Percentiles rank a stretch among this genome's conserved stretches.
Evolutionary conservation across 2,888 invertebrate species (phyloP).

Genomic region (Andrena hattorfiana): DNA sequence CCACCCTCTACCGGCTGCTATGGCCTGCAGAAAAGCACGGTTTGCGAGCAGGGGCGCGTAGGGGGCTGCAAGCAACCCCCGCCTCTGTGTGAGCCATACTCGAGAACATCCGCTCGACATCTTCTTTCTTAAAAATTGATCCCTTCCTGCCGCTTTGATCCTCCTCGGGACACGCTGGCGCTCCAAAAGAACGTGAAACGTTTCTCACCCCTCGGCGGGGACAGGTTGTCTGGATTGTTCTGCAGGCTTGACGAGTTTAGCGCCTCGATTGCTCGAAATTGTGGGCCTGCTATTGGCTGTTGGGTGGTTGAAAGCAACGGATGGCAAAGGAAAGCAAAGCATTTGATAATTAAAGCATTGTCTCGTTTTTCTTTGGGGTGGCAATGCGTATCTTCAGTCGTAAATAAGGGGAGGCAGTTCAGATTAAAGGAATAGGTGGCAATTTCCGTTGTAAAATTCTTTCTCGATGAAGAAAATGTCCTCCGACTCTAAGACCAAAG

Average conservation of each 20-base stretch:
- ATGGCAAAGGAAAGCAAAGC: neutral
- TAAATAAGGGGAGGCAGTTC: too few species aligned
- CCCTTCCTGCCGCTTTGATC: constrained; percentile 72
- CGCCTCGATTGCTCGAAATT: constrained; percentile 4
- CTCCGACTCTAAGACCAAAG: neutral
- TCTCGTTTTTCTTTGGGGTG: too few species aligned
- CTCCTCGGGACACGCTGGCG: constrained; percentile 41
- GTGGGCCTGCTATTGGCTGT: neutral
- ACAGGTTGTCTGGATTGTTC: constrained; percentile 17
- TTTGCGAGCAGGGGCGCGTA: constrained; percentile 29
- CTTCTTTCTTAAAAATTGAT: constrained; percentile 82
- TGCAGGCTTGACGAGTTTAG: constrained; percentile 16
- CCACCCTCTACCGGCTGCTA: constrained; percentile 73
- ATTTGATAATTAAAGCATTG: neutral
- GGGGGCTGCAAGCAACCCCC: constrained; percentile 51
- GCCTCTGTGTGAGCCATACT: constrained; percentile 62
- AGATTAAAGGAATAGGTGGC: neutral
- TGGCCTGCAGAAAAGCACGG: constrained; percentile 56
- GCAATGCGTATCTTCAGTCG: too few species aligned
- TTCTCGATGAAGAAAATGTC: neutral
- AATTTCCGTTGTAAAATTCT: neutral
- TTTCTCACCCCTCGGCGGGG: constrained; percentile 31
- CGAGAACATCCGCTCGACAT: constrained; percentile 82
- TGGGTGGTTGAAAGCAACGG: neutral
- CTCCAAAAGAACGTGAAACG: constrained; percentile 13